phyloP scores from a whole-genome alignment of 2,888 invertebrate species.

The Hymenopus coronatus region DNA sequence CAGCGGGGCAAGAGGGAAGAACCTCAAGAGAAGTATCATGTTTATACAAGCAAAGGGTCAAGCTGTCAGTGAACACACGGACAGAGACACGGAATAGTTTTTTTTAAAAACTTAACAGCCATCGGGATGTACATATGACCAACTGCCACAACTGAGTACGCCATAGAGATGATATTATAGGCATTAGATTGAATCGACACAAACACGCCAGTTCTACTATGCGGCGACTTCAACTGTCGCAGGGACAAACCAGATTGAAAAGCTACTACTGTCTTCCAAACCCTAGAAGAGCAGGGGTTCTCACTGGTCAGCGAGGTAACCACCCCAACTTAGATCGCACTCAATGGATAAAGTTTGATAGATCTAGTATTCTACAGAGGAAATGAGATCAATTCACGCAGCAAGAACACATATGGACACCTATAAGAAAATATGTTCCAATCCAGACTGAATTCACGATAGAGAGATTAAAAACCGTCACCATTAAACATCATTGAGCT shows the following conservation, averaged over 20 bases:
- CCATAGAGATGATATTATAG: not conserved
- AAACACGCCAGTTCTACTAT: not conserved
- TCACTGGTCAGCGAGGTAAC: not conserved
- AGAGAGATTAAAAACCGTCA: not conserved
- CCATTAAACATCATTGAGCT: not conserved
- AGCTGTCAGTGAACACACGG: not conserved
- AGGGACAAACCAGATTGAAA: not conserved
- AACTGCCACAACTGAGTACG: not conserved
- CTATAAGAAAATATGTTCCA: not conserved
- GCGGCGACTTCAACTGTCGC: not conserved
- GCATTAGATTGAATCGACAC: not conserved
- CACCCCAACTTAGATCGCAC: not conserved
- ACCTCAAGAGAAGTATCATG: not conserved
- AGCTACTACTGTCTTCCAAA: not conserved
- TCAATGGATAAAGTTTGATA: too few relatives aligned
- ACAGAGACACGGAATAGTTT: not conserved
- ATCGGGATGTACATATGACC: not conserved
- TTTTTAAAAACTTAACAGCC: not conserved
- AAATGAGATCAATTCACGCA: not conserved
- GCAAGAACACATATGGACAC: not conserved
- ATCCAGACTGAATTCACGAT: not conserved
- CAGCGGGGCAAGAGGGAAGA: not conserved
- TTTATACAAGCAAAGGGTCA: not conserved
- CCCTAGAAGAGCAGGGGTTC: not conserved
- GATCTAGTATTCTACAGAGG: too few relatives aligned